These are phyloP conservation scores for Saxidomus purpurata DNA, from an alignment of 1,140 invertebrate species.

Conservation along the genomic window DNA sequence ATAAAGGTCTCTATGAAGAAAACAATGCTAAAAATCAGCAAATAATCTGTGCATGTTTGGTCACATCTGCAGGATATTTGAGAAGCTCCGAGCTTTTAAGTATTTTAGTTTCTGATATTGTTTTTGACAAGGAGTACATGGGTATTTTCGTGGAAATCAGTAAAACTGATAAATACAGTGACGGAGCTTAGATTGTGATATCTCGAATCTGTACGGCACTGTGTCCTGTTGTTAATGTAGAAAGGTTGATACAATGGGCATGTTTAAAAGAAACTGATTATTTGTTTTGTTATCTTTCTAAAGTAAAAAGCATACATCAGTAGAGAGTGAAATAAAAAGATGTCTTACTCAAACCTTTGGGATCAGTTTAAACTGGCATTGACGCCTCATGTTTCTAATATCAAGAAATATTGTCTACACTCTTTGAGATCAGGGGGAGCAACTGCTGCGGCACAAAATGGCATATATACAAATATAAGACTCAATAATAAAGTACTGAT, in stretches of 20 bases:
- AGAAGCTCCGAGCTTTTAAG: slow-evolving; percentile 33
- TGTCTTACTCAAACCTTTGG: slow-evolving; percentile 43
- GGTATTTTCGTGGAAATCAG: slow-evolving; percentile 47
- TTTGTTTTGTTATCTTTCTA: slow-evolving; percentile 36
- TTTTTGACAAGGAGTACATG: slow-evolving; percentile 43
- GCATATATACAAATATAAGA: no score
- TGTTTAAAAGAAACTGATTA: slow-evolving; percentile 5
- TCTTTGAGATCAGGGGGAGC: slow-evolving; percentile 52
- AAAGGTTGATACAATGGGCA: slow-evolving; percentile 18
- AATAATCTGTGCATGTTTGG: slow-evolving; percentile 47
- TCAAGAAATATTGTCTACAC: slow-evolving; percentile 56
- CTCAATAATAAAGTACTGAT: no score
- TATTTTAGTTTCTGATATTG: slow-evolving; percentile 42
- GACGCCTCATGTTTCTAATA: slow-evolving; percentile 25
- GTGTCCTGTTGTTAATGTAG: slow-evolving; percentile 17
- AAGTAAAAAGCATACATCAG: slow-evolving; percentile 7
- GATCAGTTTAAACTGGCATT: slow-evolving; percentile 12
- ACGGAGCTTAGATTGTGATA: slow-evolving; percentile 18
- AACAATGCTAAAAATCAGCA: slow-evolving; percentile 31
- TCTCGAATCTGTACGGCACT: neutral
- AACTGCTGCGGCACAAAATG: slow-evolving; percentile 3
- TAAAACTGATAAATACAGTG: slow-evolving; percentile 52
- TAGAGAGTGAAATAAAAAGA: slow-evolving; percentile 30
- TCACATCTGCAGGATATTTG: slow-evolving; percentile 27
- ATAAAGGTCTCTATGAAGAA: neutral